Percentiles rank a stretch among this genome's conserved stretches.
Conservation (phyloP, 2,888 invertebrate genomes). For the Cremastobaeus sp. region DNA sequence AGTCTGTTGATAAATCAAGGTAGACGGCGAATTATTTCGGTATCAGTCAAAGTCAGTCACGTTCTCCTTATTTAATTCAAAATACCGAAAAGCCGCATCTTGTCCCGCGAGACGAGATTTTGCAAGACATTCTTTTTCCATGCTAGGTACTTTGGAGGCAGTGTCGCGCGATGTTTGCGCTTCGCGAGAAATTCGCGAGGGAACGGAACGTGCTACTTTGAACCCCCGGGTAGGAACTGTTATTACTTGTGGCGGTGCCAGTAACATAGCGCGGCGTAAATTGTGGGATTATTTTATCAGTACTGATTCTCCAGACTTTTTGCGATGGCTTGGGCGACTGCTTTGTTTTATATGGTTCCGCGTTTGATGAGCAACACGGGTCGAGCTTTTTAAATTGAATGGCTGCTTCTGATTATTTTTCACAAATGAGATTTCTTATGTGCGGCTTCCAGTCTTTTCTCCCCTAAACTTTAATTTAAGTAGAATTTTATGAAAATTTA, state of each 20-base stretch:
- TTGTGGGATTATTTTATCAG: conserved; percentile 51
- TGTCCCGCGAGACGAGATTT: conserved; percentile 30
- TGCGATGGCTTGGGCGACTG: conserved; percentile 16
- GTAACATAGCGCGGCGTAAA: conserved; percentile 43
- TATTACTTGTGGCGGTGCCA: conserved; percentile 48
- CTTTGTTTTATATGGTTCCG: conserved; percentile 23
- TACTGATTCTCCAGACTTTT: conserved; percentile 25
- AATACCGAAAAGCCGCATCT: conserved; percentile 38
- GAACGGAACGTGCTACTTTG: background rate
- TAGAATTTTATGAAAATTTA: too few relatives aligned
- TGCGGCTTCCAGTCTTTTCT: background rate
- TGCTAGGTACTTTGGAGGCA: conserved; percentile 13
- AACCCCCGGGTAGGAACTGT: conserved; percentile 3
- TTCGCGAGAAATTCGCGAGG: background rate
- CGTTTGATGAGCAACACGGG: background rate
- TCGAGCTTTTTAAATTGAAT: conserved; percentile 17
- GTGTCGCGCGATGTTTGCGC: conserved; percentile 50
- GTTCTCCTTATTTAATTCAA: conserved; percentile 41
- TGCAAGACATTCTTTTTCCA: conserved; percentile 30
- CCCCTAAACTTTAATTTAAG: too few relatives aligned
- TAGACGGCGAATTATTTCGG: conserved; percentile 34
- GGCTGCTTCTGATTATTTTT: conserved; percentile 21
- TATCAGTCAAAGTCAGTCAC: conserved; percentile 48
- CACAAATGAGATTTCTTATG: conserved; percentile 21
- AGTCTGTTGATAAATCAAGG: conserved; percentile 11